Evolutionary conservation across 2,888 invertebrate genomes (phyloP).

Genomic region (Dysmachus trigonus): DNA sequence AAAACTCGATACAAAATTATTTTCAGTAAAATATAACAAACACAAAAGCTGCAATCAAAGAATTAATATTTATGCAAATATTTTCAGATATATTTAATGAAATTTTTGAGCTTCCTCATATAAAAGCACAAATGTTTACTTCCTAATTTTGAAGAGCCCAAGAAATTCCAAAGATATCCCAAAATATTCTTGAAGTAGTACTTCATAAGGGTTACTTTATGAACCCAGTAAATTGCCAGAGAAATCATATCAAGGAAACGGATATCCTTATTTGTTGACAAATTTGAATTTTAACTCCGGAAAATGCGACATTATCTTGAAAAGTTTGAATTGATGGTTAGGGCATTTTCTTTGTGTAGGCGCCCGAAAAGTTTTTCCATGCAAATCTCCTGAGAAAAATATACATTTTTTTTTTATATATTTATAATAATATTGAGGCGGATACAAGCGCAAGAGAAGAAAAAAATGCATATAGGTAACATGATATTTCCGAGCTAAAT

Average conservation of each 20-base stretch:
- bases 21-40: not conserved
- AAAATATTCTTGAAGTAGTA: not conserved
- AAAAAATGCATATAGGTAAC: constrained; percentile 1
- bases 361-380: not conserved
- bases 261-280: constrained; percentile 19
- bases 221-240: not conserved
- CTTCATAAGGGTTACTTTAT: not conserved
- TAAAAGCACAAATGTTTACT: not conserved
- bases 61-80: too few species aligned
- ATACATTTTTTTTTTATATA: not conserved
- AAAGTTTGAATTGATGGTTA: not conserved
- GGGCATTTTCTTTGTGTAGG: not conserved
- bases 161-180: not conserved
- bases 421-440: not conserved
- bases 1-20: too few species aligned
- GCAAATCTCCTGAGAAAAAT: not conserved
- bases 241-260: constrained; percentile 7
- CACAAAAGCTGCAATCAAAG: not conserved
- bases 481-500: constrained; percentile 17
- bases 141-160: not conserved
- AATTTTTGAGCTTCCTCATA: not conserved
- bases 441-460: not conserved
- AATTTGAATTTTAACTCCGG: not conserved
- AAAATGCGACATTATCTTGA: not conserved
- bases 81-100: too few species aligned